A percentile compares a stretch with the other conserved stretches of the same genome.
Evolutionary conservation across 1,140 invertebrate species (phyloP).

Genomic region (Yoshiicerus persimilis): DNA sequence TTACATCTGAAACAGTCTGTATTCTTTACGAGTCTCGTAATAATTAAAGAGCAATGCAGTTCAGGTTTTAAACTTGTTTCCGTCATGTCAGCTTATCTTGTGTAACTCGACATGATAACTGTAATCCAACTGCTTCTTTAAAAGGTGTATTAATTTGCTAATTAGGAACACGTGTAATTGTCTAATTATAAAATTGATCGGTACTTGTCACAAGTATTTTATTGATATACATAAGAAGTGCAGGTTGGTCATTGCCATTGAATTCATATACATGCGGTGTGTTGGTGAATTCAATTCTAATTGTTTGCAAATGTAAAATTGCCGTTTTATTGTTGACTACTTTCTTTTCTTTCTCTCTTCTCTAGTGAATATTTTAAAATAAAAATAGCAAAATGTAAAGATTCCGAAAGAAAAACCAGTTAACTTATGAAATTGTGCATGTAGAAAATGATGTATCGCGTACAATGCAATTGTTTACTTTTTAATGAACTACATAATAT

Average conservation of each 20-base stretch:
- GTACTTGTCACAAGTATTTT: background rate
- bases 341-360: background rate
- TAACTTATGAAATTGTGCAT: background rate
- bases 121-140: background rate
- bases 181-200: background rate
- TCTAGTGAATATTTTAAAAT: background rate
- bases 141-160: background rate
- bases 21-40: background rate
- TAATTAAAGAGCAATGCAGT: no score
- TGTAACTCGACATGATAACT: background rate
- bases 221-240: background rate
- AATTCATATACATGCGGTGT: no score
- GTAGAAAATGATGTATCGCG: background rate
- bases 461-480: background rate
- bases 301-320: no score
- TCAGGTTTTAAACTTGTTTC: no score
- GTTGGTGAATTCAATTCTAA: no score
- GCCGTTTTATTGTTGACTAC: no score
- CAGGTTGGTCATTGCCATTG: no score
- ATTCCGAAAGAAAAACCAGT: background rate
- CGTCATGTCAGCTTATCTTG: background rate
- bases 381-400: background rate
- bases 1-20: background rate
- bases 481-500: no score
- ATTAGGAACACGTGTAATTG: background rate